Conservation (phyloP, 2,888 invertebrate species). For the Neuroscelio doddi region DNA sequence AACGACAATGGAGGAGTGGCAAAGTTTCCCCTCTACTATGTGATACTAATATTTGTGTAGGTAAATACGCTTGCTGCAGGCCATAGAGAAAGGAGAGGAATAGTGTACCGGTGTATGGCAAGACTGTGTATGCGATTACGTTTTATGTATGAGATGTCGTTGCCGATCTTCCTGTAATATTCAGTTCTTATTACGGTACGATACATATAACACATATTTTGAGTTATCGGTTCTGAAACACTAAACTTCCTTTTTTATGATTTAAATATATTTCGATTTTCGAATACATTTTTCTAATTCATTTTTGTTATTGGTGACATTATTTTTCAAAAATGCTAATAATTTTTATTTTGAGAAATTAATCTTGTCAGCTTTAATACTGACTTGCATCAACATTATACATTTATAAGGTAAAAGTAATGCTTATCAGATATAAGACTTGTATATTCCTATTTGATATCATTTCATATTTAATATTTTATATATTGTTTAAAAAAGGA, state of each 20-base stretch:
- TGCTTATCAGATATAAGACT: too few relatives aligned
- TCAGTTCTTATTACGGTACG: constrained; percentile 64
- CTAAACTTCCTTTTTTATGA: constrained; percentile 2
- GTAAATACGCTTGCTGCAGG: constrained; percentile 19
- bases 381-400: too few relatives aligned
- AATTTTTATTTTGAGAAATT: too few relatives aligned
- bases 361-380: too few relatives aligned
- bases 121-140: constrained; percentile 60
- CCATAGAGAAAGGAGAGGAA: constrained; percentile 60
- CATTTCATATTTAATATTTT: too few relatives aligned
- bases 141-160: constrained; percentile 50
- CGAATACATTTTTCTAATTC: too few relatives aligned
- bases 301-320: neutral
- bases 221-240: constrained; percentile 8
- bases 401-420: too few relatives aligned
- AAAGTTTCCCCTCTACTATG: constrained; percentile 36
- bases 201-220: constrained; percentile 38
- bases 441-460: too few relatives aligned
- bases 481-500: too few relatives aligned
- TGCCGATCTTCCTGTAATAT: constrained; percentile 47
- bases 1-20: constrained; percentile 36
- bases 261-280: too few relatives aligned
- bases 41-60: constrained; percentile 21
- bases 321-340: too few relatives aligned
- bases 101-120: constrained; percentile 59